Base-by-base conservation (phyloP, 1,140 invertebrate genomes). In the Pygmarrhopalites habei region DNA sequence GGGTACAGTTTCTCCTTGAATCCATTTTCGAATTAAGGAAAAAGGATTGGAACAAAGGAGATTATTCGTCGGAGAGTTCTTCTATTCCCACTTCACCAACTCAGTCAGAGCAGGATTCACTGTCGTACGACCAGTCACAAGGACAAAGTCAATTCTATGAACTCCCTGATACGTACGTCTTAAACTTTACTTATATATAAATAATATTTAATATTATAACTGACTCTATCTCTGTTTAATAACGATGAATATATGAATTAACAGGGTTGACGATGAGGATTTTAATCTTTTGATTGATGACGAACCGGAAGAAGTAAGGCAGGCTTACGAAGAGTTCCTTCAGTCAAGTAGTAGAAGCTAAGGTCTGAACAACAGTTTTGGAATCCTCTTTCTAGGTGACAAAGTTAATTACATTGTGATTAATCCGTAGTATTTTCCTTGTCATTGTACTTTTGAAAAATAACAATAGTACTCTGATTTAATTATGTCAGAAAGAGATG, bases 321-420 rank as follows among this genome's bases (percentile, higher is more conserved):
- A 46, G 29, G 66, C 66, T 4, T 68, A 68, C n/a, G 66, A 68
- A 52, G 66, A 64, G 23, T 68, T 68, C 39, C 58, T 68, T 15
- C 28, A 59, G 25, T 55, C 52, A 14, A 55, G 14, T 23, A 19
- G 47, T 10, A 23, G 21, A 41, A n/a, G 12, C 12, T 12, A 12
- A n/a, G 39, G n/a, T 12, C 39, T 12, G 39, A 12, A 41, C 12
- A 41, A 41, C n/a, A n/a, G n/a, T n/a, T n/a, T n/a, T n/a, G n/a
- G n/a, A n/a, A n/a, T n/a, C n/a, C n/a, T n/a, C n/a, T n/a, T n/a
- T n/a, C n/a, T n/a, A n/a, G n/a, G n/a, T n/a, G n/a, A n/a, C n/a
- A n/a, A n/a, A n/a, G n/a, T n/a, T n/a, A n/a, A n/a, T n/a, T n/a
- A n/a, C n/a, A n/a, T n/a, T n/a, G n/a, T n/a, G n/a, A n/a, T n/a